Base-by-base conservation (phyloP, 2,797 vertebrate genomes). In the Spinus pinus region DNA sequence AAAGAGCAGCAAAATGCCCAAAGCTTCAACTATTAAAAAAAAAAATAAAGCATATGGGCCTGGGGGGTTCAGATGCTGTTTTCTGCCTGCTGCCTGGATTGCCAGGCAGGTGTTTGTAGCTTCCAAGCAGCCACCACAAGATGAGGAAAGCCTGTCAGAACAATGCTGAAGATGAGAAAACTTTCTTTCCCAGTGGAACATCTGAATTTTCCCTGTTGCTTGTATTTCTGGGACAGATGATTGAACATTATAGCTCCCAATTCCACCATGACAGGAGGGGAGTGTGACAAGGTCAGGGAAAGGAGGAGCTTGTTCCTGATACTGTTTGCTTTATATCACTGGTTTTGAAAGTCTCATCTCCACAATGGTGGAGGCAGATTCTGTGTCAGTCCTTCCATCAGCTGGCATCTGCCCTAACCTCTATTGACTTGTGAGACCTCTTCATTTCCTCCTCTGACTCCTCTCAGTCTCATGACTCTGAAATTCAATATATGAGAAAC, bases 391-490 rank as follows among this genome's bases (percentile, higher is more conserved):
- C 86, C 35, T 86, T 91, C 94, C 49, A 3, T 88, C 75, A 93
- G 35, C 53, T 86, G 86, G 41, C 75, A 67, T 75, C 92, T 95
- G 41, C 53, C 44, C 27, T 85, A 94, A 96, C 84, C 81, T 65
- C 47, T 82, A 60, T 5, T 92, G 94, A 87, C 94, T 86, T 51
- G 39, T 37, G 80, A 90, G 77, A 93, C 61, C 80, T 89, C 62
- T 87, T 87, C 49, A 88, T 94, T 96, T 95, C 95, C 91, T 94
- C 73, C 64, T 85, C 64, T 54, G 56, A 53, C 51, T 95, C 86
- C 56, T 24, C 53, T 88, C 75, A 28, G 44, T 69, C 70, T 88
- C 1, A 0, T 42, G 54, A 8, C 25, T 60, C 82, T 78, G 91
- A 93, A 97, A 94, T 94, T 90, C 92, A 91, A 81, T 94, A 71